phyloP scores from a whole-genome alignment of 2,888 invertebrate genomes.

The Zaprionus bogoriensis region DNA sequence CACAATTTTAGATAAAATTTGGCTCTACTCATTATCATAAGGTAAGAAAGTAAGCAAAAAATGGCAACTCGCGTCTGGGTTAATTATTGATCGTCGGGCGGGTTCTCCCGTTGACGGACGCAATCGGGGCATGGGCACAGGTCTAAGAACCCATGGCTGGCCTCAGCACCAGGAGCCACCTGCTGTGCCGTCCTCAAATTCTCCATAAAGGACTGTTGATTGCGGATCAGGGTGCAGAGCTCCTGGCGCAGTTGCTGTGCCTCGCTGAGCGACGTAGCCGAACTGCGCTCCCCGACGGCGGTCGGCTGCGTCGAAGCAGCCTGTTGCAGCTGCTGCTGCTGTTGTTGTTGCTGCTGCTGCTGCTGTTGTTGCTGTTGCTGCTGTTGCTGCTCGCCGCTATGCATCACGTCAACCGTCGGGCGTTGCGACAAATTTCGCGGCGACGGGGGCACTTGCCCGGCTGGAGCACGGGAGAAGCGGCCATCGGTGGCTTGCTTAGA shows the following conservation, averaged over 20 bases:
- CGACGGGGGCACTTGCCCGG: background rate
- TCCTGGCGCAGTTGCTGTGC: slow-evolving; percentile 2
- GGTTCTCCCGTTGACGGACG: background rate
- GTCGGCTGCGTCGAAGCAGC: background rate
- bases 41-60: no score
- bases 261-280: background rate
- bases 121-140: slow-evolving; percentile 26
- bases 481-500: background rate
- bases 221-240: slow-evolving; percentile 3
- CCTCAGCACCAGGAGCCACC: no score
- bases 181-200: background rate
- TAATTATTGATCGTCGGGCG: no score
- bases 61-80: no score
- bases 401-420: background rate
- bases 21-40: no score
- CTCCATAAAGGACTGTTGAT: slow-evolving; percentile 9
- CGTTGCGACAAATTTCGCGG: background rate
- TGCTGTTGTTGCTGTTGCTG: background rate
- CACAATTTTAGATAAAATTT: no score
- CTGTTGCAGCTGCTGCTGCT: background rate
- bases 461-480: background rate
- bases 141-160: no score
- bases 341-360: background rate
- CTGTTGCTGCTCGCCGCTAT: background rate
- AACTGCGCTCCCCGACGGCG: background rate